Evolutionary conservation across 1,140 invertebrate species (phyloP), one percentile per base, ranked within the genome.

Genomic region (Copidosoma floridanum): DNA sequence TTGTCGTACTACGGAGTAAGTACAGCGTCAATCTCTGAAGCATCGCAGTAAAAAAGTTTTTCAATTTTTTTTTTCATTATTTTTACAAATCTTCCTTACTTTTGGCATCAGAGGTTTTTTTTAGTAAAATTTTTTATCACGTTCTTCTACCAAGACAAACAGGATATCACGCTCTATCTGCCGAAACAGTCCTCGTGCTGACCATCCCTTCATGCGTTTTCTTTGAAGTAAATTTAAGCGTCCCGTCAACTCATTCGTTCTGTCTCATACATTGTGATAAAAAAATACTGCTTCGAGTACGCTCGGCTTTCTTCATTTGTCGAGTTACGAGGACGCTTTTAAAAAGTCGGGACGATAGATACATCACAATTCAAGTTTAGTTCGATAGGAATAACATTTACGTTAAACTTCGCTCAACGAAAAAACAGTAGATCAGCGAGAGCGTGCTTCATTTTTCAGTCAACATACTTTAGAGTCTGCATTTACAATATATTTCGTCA

Each of bases 21-120:
- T 61, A 61, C 53, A 62, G 46, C 52, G 52, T 57, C 60, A 57
- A 62, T 62, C 24, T 47, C 21, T 44, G 44, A 61, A 61, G 58
- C 37, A 61, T 37, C 51, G 43, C 35, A 38, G 27, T 50, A 61
- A n/a, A 61, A 54, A 40, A 55, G 43, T 48, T 48, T 50, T 50
- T 35, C 53, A 4, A 37, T 47, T 21, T 47, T 7, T 53, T 53
- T 58, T 1, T 40, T n/a, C n/a, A n/a, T n/a, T n/a, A n/a, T n/a
- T n/a, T n/a, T n/a, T n/a, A n/a, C n/a, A n/a, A n/a, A n/a, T n/a
- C n/a, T n/a, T n/a, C n/a, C n/a, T 60, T 60, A 67, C 65, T 70
- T 73, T 77, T 76, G 71, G 74, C 77, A 79, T 79, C 75, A 77
- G 74, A 79, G 76, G n/a, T n/a, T n/a, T n/a, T 72, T 76, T 76